Evolutionary conservation across 2,113 vertebrate genomes (phyloP).

Genomic region (Panthera leo): DNA sequence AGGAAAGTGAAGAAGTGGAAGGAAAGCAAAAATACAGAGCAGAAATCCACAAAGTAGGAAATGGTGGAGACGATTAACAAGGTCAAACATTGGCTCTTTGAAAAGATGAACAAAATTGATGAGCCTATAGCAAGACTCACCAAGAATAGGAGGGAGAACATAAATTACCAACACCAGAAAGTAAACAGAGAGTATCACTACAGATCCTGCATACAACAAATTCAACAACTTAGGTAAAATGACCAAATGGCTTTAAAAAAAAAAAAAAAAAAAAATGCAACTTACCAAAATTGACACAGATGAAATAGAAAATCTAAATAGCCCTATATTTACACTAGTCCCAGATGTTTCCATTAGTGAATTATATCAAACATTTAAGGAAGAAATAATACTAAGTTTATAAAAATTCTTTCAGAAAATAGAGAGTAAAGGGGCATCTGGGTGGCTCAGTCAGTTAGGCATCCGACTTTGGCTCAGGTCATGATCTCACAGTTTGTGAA

Average conservation of each 20-base stretch:
- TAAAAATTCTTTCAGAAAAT: not conserved
- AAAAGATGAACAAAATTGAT: not conserved
- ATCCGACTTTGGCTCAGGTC: too few species aligned
- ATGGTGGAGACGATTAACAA: not conserved
- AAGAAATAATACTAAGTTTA: not conserved
- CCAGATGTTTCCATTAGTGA: not conserved
- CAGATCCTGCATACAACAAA: not conserved
- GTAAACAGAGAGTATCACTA: not conserved
- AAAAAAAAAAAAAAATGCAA: not conserved
- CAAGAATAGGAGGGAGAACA: not conserved
- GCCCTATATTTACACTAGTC: not conserved
- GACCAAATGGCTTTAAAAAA: not conserved
- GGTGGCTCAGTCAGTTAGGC: too few species aligned
- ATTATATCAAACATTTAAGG: not conserved
- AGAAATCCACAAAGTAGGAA: not conserved
- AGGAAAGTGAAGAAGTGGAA: not conserved
- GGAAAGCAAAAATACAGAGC: not conserved
- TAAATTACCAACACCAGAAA: not conserved
- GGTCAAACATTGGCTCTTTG: not conserved
- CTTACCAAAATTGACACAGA: not conserved
- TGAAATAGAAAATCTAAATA: not conserved
- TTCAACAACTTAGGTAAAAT: not conserved
- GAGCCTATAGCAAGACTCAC: not conserved
- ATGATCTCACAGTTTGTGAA: too few species aligned
- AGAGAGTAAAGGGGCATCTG: not conserved